phyloP scores from a whole-genome alignment of 2,888 invertebrate species.

The Leptothorax acervorum region DNA sequence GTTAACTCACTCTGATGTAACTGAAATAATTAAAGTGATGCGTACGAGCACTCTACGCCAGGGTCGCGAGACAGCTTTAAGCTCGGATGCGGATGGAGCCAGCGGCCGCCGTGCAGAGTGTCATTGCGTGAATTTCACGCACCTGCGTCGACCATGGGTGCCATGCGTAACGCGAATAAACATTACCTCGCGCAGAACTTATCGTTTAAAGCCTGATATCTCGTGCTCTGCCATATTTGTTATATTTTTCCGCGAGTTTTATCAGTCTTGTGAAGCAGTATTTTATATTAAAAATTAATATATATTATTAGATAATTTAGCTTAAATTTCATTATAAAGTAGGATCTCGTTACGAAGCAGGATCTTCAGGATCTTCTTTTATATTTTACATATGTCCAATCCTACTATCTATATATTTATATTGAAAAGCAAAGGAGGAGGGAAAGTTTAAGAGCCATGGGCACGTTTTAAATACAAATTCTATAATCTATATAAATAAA shows the following conservation, averaged over 20 bases:
- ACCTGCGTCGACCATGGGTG: background rate
- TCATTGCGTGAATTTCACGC: slow-evolving; percentile 22
- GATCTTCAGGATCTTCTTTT: background rate
- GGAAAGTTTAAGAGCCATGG: background rate
- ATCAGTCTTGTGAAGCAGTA: background rate
- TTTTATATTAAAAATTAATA: background rate
- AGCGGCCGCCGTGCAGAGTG: slow-evolving; percentile 50
- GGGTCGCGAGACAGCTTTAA: slow-evolving; percentile 62
- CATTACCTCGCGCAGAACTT: background rate
- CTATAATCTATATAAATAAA: background rate
- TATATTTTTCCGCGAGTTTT: background rate
- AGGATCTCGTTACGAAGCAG: background rate
- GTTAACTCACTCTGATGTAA: slow-evolving; percentile 73
- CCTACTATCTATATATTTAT: background rate
- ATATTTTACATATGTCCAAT: background rate
- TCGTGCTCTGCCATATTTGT: background rate
- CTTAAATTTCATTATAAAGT: background rate
- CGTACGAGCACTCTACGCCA: slow-evolving; percentile 58
- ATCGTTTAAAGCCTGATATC: background rate
- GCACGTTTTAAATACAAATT: background rate
- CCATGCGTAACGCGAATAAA: background rate
- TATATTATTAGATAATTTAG: background rate
- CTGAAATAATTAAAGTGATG: slow-evolving; percentile 75
- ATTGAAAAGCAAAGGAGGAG: background rate
- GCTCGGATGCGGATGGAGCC: slow-evolving; percentile 58